A percentile compares a stretch with the other conserved stretches of the same genome.
Evolutionary conservation across 1,140 invertebrate genomes (phyloP).

Genomic region (Dendrolimus kikuchii): DNA sequence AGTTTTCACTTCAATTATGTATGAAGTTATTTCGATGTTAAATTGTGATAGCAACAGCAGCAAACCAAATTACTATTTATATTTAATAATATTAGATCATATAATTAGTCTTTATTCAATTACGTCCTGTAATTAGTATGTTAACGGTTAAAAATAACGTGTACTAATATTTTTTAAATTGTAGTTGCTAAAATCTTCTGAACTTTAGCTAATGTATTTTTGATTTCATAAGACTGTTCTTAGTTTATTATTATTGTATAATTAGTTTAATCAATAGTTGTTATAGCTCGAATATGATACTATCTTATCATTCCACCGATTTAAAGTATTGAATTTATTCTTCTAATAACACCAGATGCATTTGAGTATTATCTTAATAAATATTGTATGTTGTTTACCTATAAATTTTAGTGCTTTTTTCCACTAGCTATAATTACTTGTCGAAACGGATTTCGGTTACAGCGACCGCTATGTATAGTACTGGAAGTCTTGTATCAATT

Average conservation of each 20-base stretch:
- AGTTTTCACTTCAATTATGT: too few species aligned
- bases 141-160: slow-evolving; percentile 13
- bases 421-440: neutral
- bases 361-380: slow-evolving; percentile 42
- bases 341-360: slow-evolving; percentile 36
- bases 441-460: too few species aligned
- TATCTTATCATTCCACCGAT: slow-evolving; percentile 63
- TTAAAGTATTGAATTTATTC: slow-evolving; percentile 28
- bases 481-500: too few species aligned
- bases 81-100: slow-evolving; percentile 21
- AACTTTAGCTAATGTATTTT: slow-evolving; percentile 29
- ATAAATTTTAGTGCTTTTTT: slow-evolving; percentile 1
- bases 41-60: slow-evolving; percentile 19
- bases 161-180: slow-evolving; percentile 30
- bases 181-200: slow-evolving; percentile 22
- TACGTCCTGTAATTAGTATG: slow-evolving; percentile 27
- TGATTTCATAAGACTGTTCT: slow-evolving; percentile 57
- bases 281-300: slow-evolving; percentile 42
- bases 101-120: slow-evolving; percentile 28
- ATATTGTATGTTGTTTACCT: neutral
- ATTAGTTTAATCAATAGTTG: slow-evolving; percentile 10
- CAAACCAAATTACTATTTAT: slow-evolving; percentile 22
- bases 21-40: slow-evolving; percentile 4
- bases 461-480: too few species aligned
- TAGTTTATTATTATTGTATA: slow-evolving; percentile 43